These are phyloP conservation scores for Microctonus brassicae DNA, from an alignment of 2,888 invertebrate genomes.

Conservation along the genomic window DNA sequence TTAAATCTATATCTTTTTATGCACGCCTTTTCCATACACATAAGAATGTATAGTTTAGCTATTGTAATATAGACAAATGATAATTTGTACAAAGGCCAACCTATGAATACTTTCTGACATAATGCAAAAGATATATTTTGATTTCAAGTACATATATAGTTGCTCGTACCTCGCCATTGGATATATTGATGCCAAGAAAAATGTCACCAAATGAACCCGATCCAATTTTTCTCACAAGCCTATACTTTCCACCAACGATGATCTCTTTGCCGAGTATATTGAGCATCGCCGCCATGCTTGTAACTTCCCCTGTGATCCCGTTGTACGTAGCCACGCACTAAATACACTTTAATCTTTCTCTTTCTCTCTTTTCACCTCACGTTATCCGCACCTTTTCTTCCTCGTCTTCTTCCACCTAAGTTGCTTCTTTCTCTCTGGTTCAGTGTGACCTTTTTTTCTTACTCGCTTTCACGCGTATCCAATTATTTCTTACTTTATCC, in stretches of 20 bases:
- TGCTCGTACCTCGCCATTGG: constrained; percentile 86
- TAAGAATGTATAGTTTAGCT: background rate
- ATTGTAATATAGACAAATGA: background rate
- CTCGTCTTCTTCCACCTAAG: background rate
- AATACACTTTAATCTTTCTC: background rate
- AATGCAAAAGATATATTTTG: background rate
- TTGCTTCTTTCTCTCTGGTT: background rate
- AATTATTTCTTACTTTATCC: background rate
- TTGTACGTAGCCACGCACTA: constrained; percentile 23
- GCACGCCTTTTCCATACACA: background rate
- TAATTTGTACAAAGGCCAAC: constrained; percentile 1
- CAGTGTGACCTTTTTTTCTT: background rate
- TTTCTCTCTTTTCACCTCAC: background rate
- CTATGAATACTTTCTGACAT: background rate
- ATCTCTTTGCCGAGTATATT: constrained; percentile 74
- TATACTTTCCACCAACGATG: constrained; percentile 92
- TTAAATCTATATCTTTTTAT: background rate
- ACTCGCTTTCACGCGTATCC: constrained; percentile 4
- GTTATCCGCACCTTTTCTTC: background rate
- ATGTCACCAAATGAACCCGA: constrained; percentile 99
- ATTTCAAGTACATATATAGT: constrained; percentile 33
- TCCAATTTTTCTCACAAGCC: constrained; percentile 96
- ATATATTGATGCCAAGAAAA: constrained; percentile 92
- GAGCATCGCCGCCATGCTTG: constrained; percentile 55
- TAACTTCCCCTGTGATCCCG: constrained; percentile 33